phyloP scores from a whole-genome alignment of 2,888 invertebrate genomes.

The Venusia cambrica region DNA sequence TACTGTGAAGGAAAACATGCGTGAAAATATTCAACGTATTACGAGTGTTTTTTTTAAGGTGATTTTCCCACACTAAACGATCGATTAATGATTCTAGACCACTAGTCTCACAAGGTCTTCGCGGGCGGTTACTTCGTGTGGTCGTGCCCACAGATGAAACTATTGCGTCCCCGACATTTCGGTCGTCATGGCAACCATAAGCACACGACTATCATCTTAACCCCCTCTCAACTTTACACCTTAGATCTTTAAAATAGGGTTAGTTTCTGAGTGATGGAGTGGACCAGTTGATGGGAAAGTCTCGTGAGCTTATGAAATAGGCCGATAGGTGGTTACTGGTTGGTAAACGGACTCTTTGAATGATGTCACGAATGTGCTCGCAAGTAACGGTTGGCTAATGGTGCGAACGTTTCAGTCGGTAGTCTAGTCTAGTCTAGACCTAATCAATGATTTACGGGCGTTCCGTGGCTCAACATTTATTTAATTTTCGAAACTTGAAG shows the following conservation, averaged over 20 bases:
- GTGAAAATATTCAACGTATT: too few species aligned
- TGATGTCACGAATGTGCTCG: slow-evolving; percentile 47
- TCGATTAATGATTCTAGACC: slow-evolving; percentile 3
- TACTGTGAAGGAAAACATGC: too few species aligned
- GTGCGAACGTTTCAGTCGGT: slow-evolving; percentile 29
- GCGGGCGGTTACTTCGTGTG: slow-evolving; percentile 62
- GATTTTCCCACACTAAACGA: slow-evolving; percentile 6
- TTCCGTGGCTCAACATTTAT: too few species aligned
- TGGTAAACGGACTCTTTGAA: slow-evolving; percentile 36
- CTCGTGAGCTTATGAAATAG: slow-evolving; percentile 56
- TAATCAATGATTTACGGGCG: too few species aligned
- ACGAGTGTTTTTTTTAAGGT: too few species aligned
- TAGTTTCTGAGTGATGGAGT: slow-evolving; percentile 11
- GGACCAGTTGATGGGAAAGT: slow-evolving; percentile 32
- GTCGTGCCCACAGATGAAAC: slow-evolving; percentile 69
- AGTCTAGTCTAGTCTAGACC: too few species aligned
- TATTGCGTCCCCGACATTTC: slow-evolving; percentile 69
- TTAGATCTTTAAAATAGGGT: background rate
- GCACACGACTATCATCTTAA: slow-evolving; percentile 44
- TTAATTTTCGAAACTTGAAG: too few species aligned
- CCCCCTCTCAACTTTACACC: slow-evolving; percentile 3
- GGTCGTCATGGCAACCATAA: slow-evolving; percentile 68
- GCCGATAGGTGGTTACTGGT: slow-evolving; percentile 38
- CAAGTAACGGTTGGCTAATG: slow-evolving; percentile 36
- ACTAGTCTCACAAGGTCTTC: slow-evolving; percentile 51